Percentiles rank a stretch among this genome's conserved stretches.
Evolutionary conservation across 2,797 vertebrate species (phyloP).

Genomic region (Buphagus erythrorhynchus): DNA sequence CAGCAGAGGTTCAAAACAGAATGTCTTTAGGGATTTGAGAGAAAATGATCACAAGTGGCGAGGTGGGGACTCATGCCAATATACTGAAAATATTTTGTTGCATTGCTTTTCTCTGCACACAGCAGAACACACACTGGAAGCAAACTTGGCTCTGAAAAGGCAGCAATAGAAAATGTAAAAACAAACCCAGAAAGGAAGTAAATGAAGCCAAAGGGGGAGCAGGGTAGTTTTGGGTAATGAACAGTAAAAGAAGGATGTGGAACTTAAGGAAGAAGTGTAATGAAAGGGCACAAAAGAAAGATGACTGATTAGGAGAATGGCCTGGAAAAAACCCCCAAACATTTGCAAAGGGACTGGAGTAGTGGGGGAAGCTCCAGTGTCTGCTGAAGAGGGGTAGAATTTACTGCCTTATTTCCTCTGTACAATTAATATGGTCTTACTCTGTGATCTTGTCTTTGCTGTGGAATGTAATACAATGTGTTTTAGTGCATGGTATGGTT

Average conservation of each 20-base stretch:
- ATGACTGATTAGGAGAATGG: conserved; percentile 23
- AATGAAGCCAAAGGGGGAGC: conserved; percentile 24
- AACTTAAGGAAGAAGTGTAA: conserved; percentile 36
- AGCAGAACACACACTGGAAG: conserved; percentile 33
- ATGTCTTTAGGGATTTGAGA: conserved; percentile 35
- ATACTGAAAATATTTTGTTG: conserved; percentile 46
- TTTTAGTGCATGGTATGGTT: background rate
- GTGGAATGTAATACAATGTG: background rate
- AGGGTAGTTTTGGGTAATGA: conserved; percentile 43
- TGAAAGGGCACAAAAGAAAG: conserved; percentile 27
- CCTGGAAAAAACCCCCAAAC: background rate
- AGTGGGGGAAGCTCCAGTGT: background rate
- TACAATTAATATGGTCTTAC: background rate
- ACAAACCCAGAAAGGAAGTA: conserved; percentile 65
- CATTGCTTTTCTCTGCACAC: conserved; percentile 31
- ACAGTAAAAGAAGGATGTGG: conserved; percentile 34
- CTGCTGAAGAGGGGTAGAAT: background rate
- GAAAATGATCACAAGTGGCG: conserved; percentile 23
- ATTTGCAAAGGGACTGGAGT: background rate
- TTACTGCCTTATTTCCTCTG: background rate
- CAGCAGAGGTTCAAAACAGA: conserved; percentile 44
- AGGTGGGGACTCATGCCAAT: conserved; percentile 1
- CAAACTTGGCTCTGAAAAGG: conserved; percentile 44
- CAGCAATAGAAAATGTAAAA: conserved; percentile 48
- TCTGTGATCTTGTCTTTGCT: conserved; percentile 19